Evolutionary conservation across 2,888 invertebrate genomes (phyloP).

Genomic region (Troides oblongomaculatus): DNA sequence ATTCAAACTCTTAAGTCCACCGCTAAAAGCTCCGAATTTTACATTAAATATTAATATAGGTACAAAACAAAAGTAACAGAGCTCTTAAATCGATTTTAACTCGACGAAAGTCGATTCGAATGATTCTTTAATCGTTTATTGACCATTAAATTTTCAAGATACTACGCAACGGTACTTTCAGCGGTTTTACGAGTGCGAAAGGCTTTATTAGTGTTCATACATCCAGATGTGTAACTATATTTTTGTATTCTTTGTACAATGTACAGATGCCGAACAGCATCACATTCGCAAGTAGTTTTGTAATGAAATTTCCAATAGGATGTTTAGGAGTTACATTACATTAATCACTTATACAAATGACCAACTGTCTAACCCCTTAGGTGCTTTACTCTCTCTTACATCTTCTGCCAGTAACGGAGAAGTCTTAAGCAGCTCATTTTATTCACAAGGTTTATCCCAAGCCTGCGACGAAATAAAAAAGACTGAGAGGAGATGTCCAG

Average conservation of each 20-base stretch:
- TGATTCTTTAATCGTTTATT: conserved; percentile 23
- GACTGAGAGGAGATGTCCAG: too few species aligned
- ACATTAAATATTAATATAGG: conserved; percentile 22
- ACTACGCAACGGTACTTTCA: conserved; percentile 22
- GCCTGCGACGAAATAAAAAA: too few species aligned
- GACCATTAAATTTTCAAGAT: conserved; percentile 21
- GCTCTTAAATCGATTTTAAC: conserved; percentile 9
- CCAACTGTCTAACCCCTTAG: too few species aligned
- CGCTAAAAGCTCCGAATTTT: not conserved
- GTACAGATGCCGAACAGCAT: not conserved
- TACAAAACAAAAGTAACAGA: conserved; percentile 4
- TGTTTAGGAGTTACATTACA: too few species aligned
- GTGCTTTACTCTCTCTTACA: too few species aligned
- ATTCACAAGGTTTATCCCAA: too few species aligned
- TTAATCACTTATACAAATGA: too few species aligned
- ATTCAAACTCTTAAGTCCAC: not conserved
- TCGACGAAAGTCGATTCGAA: conserved; percentile 15
- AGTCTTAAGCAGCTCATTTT: too few species aligned
- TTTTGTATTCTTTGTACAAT: not conserved
- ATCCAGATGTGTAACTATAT: conserved; percentile 13
- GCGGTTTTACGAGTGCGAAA: conserved; percentile 9
- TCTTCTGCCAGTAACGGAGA: too few species aligned
- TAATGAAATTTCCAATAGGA: not conserved
- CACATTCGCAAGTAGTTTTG: not conserved
- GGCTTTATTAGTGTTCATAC: conserved; percentile 12